Percentiles rank a stretch among this genome's conserved stretches.
These are phyloP conservation scores for Eilema caniola DNA, from an alignment of 2,888 invertebrate species.

Conservation along the genomic window DNA sequence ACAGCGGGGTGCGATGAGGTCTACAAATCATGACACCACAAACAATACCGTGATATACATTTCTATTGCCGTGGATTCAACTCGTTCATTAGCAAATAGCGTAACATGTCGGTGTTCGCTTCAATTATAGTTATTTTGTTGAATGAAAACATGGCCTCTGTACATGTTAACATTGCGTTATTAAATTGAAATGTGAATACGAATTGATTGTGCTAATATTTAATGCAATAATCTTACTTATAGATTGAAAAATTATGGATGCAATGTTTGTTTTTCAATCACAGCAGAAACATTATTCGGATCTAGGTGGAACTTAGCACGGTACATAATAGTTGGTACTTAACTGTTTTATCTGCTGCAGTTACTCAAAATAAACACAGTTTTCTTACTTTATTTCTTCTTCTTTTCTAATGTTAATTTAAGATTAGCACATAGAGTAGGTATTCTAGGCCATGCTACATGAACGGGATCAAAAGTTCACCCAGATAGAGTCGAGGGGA, in stretches of 20 bases:
- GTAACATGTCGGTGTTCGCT: background rate
- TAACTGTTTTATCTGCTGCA: too few species aligned
- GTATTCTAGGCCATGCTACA: too few species aligned
- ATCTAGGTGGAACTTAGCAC: background rate
- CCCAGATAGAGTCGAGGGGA: too few species aligned
- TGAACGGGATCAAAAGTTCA: too few species aligned
- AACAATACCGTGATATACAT: background rate
- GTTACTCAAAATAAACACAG: too few species aligned
- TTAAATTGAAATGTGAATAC: background rate
- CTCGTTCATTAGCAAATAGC: conserved; percentile 11
- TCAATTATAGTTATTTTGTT: conserved; percentile 4
- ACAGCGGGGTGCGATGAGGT: background rate
- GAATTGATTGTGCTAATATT: background rate
- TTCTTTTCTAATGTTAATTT: too few species aligned
- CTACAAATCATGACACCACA: conserved; percentile 5
- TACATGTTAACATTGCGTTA: background rate
- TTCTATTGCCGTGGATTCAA: background rate
- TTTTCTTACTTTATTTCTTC: too few species aligned
- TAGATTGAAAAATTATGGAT: background rate
- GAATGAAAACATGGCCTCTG: background rate
- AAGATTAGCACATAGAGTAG: too few species aligned
- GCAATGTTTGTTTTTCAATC: background rate
- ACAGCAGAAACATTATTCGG: background rate
- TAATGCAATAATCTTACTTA: background rate
- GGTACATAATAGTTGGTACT: too few species aligned